Base-by-base conservation (phyloP, 1,140 invertebrate genomes). In the Antheraea pernyi region DNA sequence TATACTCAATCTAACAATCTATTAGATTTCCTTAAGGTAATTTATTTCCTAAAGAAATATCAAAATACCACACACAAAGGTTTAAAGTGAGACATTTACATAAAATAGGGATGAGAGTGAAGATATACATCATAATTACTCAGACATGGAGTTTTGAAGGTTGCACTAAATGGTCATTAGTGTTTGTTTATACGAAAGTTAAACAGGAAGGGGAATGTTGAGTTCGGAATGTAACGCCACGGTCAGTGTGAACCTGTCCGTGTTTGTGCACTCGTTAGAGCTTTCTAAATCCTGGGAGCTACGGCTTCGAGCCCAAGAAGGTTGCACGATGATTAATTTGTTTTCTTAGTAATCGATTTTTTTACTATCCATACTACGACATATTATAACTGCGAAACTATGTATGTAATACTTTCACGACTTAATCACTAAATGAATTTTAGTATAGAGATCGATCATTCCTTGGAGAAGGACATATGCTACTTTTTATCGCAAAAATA, bases 231-330 rank as follows among this genome's bases (percentile, higher is more conserved):
- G 86, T 76, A 78, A 71, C 73, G 71, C 71, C 65, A 59, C 59
- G 72, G 65, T 69, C 65, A 68, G 76, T 74, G 76, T 78, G 71
- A 78, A 83, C 77, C 75, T 73, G 79, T 68, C 74, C 68, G 67
- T 85, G 78, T 89, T 89, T 86, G 85, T 68, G 74, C 68, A 79
- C 70, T 83, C 68, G 74, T 89, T 88, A 89, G 72, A 75, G 70
- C 82, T 80, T 80, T 81, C 78, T 78, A 79, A 82, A 81, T 82
- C 80, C 78, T 82, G 78, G 70, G 72, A 53, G 11, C 46, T 53
- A 53, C 6, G 46, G 16, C 9, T 53, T 53, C 46, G 46, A 53
- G 16, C 46, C 46, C 4, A 53, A n/a, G 46, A 53, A 53, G 9
- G 11, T 16, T 53, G 46, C 46, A 13, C 16, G 16, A 53, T 53